Conservation (phyloP, 2,113 vertebrate species). For the Phylloscopus trochilus region DNA sequence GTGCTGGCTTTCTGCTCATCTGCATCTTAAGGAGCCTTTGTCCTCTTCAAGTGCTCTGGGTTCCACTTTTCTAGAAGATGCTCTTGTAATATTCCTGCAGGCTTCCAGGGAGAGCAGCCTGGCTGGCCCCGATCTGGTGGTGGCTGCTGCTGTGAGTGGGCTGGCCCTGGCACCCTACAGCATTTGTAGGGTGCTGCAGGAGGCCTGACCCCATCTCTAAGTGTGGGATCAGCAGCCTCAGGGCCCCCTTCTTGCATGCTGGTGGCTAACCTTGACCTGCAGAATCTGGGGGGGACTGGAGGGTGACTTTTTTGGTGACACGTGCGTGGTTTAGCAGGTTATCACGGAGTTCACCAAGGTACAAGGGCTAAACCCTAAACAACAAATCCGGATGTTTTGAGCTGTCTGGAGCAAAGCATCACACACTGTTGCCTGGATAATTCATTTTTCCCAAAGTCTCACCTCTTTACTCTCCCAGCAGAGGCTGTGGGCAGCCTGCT, state of each 20-base stretch:
- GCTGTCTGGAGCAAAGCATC: background rate
- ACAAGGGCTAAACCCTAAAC: background rate
- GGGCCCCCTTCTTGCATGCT: background rate
- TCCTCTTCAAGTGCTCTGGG: background rate
- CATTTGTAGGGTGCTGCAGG: background rate
- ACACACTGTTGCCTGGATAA: accelerated
- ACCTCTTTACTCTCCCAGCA: background rate
- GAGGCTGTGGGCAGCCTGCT: accelerated
- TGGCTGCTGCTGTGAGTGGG: accelerated
- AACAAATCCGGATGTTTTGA: background rate
- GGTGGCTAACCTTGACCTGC: background rate
- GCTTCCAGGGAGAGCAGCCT: background rate
- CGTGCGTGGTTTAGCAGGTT: accelerated
- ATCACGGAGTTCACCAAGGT: background rate
- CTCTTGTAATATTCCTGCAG: background rate
- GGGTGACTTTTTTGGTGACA: background rate
- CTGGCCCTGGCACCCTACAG: background rate
- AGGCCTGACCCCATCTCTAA: accelerated
- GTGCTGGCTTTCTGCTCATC: background rate
- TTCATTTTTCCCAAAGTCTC: background rate
- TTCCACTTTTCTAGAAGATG: background rate
- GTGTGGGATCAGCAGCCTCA: background rate
- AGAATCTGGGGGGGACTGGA: background rate
- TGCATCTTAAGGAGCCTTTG: background rate
- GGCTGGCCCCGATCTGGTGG: accelerated